Base-by-base conservation (phyloP, 2,113 vertebrate species). In the Athene cunicularia region DNA sequence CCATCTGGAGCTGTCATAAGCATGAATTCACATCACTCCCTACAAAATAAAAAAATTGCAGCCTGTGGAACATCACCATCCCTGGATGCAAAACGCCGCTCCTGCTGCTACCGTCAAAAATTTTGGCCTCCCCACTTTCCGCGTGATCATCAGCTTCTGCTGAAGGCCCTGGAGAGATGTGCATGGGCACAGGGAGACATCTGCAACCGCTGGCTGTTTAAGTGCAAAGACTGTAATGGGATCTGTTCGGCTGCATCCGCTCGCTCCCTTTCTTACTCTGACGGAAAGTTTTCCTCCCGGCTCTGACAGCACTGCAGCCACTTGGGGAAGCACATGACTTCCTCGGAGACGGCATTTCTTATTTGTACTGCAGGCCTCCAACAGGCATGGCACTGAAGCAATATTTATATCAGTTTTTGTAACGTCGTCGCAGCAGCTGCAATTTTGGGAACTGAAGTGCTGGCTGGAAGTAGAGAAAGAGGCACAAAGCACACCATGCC, bases 1-100 rank as follows among this genome's bases (percentile, higher is more conserved):
- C 93, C 94, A 82, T 93, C 93, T 96, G 95, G 94, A 97, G 67
- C 95, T 97, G 93, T 97, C 89, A 86, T 49, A 81, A 73, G 82
- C 60, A 64, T 4, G 13, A 75, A 75, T 93, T 90, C 85, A 63
- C 62, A 74, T 74, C 86, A 70, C 53, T 95, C 71, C 41, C 50
- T 41, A 83, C 23, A 8, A 96, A 96, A 94, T 86, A 95, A 97
- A 95, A 88, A 91, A 90, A 86, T 96, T 67, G 84, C 68, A 75
- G 21, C 84, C 56, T 33, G 77, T 7, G 7, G 58, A 91, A 70
- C 26, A 3, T 67, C 70, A n/a, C 22, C 88, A 33, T 92, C 68
- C 58, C 64, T 60, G 59, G 66, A 88, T 30, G 70, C 52, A 39
- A 95, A 80, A 39, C 26, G 43, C 33, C 3, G 0, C 12, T 53